A percentile compares a stretch with the other conserved stretches of the same genome.
phyloP scores from a whole-genome alignment of 30 jellyfish, hydroid and myxozoan species.

The Aurelia sp. region DNA sequence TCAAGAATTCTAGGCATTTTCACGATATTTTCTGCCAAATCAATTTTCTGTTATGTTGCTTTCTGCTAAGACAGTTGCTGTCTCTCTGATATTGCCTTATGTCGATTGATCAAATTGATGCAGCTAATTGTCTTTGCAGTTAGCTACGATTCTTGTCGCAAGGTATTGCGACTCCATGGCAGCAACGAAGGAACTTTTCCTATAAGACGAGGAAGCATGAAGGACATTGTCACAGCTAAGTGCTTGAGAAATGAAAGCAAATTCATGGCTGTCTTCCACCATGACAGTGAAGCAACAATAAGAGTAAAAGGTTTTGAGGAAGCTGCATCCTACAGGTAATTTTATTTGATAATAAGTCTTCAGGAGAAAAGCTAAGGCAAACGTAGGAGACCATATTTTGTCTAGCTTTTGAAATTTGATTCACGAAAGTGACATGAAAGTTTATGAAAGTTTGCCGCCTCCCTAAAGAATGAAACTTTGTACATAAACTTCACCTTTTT shows the following conservation, averaged over 20 bases:
- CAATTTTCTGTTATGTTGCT: too few relatives aligned
- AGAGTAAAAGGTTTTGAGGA: not conserved
- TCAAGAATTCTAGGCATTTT: too few relatives aligned
- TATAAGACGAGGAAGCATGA: not conserved
- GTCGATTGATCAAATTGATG: too few relatives aligned
- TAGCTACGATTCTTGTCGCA: not conserved
- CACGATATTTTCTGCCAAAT: too few relatives aligned
- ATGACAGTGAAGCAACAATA: constrained; percentile 1
- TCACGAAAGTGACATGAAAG: too few relatives aligned
- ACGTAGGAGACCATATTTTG: too few relatives aligned
- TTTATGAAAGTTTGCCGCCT: too few relatives aligned
- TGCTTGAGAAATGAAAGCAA: not conserved
- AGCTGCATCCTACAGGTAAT: not conserved
- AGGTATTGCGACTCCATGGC: not conserved
- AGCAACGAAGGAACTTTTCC: not conserved
- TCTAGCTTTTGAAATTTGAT: too few relatives aligned
- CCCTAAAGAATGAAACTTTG: too few relatives aligned
- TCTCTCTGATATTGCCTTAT: too few relatives aligned
- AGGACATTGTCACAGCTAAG: not conserved
- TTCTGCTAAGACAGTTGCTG: too few relatives aligned
- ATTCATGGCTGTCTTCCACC: constrained; percentile 1
- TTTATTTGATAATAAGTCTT: not conserved
- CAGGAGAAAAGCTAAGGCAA: not conserved
- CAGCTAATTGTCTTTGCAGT: not conserved
- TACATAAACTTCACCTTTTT: too few relatives aligned